Evolutionary conservation across 2,888 invertebrate genomes (phyloP), one percentile per base, ranked within the genome.

Genomic region (Aquatica leii): DNA sequence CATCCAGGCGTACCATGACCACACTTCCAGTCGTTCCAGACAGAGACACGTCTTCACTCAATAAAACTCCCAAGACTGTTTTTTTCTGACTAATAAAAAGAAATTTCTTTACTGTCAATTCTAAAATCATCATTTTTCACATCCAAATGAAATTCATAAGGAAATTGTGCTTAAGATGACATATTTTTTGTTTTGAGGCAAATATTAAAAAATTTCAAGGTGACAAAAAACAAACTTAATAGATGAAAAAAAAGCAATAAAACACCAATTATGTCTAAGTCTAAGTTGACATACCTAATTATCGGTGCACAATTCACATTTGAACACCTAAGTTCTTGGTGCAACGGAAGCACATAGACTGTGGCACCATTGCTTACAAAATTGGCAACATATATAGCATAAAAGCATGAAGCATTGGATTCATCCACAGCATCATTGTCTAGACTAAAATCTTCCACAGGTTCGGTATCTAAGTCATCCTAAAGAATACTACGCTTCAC

Each of bases 321-420:
- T 4, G 37, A 37, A 37, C 37, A 37, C 11, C 37, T 37, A 5
- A 37, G 37, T 2, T 37, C 37, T 37, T 6, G 37, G 11, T 37
- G 37, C 37, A 37, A 37, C 12, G 4, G 4, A 3, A 37, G 37
- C 37, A 37, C 37, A 37, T 37, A 37, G 37, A 4, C 4, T 24
- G 24, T 24, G 24, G 6, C 24, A 24, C 24, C 24, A 24, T 24
- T 24, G 24, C 6, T 24, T 24, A 24, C 6, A 24, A 4, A 24
- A 52, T 34, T 53, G 40, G 41, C 53, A 53, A 9, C 12, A 8
- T n/a, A 53, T 61, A 17, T 41, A 61, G 21, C 41, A n/a, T n/a
- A 61, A 46, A 63, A 12, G 43, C 50, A 46, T 9, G 48, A 53
- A 24, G 40, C 2, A 43, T 15, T 15, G 43, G 9, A 43, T 15